phyloP scores from a whole-genome alignment of 2,797 vertebrate species.

The Enteromius treurensis region DNA sequence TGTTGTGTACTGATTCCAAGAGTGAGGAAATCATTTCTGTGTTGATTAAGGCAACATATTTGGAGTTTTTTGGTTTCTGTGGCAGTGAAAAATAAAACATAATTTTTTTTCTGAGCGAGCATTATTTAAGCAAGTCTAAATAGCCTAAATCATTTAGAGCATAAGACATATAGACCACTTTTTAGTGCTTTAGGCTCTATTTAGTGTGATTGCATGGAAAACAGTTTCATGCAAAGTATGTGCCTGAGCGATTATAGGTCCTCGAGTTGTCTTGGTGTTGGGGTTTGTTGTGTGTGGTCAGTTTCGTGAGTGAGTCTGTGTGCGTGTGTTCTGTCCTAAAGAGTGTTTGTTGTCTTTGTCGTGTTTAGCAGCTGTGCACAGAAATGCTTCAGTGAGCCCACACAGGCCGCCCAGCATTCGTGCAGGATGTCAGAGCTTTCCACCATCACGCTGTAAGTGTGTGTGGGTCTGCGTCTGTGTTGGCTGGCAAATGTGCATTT shows the following conservation, averaged over 20 bases:
- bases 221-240: background rate
- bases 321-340: conserved; percentile 59
- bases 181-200: background rate
- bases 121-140: background rate
- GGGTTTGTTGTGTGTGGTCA: conserved; percentile 31
- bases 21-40: background rate
- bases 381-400: conserved; percentile 99
- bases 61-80: background rate
- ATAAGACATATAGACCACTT: background rate
- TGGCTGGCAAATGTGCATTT: conserved; percentile 37
- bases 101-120: background rate
- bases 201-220: background rate
- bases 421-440: conserved; percentile 99
- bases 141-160: background rate
- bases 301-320: conserved; percentile 51
- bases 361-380: conserved; percentile 99
- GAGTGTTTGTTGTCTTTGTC: conserved; percentile 86
- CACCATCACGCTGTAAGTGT: conserved; percentile 99
- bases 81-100: background rate
- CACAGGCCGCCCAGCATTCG: conserved; percentile 97
- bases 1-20: background rate
- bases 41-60: background rate
- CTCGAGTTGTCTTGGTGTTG: conserved; percentile 49
- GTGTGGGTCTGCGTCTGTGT: conserved; percentile 49
- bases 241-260: background rate